These are phyloP conservation scores for Muscina levida DNA, from an alignment of 2,888 invertebrate genomes.

Conservation along the genomic window DNA sequence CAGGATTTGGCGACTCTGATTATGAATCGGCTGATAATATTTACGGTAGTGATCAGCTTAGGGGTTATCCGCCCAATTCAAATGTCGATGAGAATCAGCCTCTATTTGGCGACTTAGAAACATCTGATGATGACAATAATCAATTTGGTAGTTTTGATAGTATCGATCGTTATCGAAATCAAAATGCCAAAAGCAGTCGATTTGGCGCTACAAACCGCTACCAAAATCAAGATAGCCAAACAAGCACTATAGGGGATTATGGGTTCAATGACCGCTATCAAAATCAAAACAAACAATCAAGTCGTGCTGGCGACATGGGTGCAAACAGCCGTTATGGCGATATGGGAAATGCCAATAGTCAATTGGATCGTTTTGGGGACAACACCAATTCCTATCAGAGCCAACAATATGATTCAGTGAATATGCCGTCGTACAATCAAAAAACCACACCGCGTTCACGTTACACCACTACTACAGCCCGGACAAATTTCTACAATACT, in stretches of 20 bases:
- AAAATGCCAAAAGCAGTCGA: not conserved
- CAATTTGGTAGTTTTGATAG: too few relatives aligned
- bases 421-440: too few relatives aligned
- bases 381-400: too few relatives aligned
- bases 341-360: not conserved
- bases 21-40: slow-evolving; percentile 34
- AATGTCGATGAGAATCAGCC: not conserved
- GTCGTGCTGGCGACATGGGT: not conserved
- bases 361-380: too few relatives aligned
- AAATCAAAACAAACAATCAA: not conserved
- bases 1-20: not conserved
- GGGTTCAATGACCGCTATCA: not conserved
- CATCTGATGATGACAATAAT: not conserved
- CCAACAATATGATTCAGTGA: too few relatives aligned
- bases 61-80: slow-evolving; percentile 10
- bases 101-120: slow-evolving; percentile 25
- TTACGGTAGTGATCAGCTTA: slow-evolving; percentile 67
- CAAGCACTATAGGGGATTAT: not conserved
- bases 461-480: too few relatives aligned
- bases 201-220: not conserved
- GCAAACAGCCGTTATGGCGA: not conserved
- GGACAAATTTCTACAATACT: too few relatives aligned
- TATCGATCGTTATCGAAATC: not conserved
- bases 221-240: not conserved
- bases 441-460: too few relatives aligned